phyloP scores from a whole-genome alignment of 2,888 invertebrate species.

The Drosophila nr. fundita region DNA sequence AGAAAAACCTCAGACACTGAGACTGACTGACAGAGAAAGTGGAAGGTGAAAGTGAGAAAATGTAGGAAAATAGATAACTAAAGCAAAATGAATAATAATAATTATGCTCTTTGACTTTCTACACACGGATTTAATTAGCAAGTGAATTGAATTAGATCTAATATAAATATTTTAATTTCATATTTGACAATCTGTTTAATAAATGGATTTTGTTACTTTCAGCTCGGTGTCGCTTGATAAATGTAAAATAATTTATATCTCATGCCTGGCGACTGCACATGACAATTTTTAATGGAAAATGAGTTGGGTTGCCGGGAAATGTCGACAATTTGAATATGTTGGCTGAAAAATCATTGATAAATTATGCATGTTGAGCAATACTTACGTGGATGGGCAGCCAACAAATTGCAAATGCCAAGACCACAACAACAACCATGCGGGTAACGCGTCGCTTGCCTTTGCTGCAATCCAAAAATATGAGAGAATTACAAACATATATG shows the following conservation, averaged over 20 bases:
- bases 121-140: background rate
- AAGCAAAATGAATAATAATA: background rate
- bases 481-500: background rate
- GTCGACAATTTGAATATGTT: background rate
- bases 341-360: no score
- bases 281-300: background rate
- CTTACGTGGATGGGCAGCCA: constrained; percentile 97
- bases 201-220: background rate
- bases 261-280: background rate
- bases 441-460: constrained; percentile 95
- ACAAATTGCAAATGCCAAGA: constrained; percentile 96
- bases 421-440: constrained; percentile 95
- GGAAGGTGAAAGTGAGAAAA: background rate
- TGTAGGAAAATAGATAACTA: background rate
- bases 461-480: constrained; percentile 81
- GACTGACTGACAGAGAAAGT: no score
- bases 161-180: no score
- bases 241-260: background rate
- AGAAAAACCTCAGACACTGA: no score
- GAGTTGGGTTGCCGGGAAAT: background rate
- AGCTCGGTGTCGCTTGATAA: background rate
- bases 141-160: background rate
- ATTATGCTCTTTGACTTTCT: background rate
- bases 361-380: constrained; percentile 21
- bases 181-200: no score